phyloP scores from a whole-genome alignment of 2,113 vertebrate species.

The Semnopithecus entellus region DNA sequence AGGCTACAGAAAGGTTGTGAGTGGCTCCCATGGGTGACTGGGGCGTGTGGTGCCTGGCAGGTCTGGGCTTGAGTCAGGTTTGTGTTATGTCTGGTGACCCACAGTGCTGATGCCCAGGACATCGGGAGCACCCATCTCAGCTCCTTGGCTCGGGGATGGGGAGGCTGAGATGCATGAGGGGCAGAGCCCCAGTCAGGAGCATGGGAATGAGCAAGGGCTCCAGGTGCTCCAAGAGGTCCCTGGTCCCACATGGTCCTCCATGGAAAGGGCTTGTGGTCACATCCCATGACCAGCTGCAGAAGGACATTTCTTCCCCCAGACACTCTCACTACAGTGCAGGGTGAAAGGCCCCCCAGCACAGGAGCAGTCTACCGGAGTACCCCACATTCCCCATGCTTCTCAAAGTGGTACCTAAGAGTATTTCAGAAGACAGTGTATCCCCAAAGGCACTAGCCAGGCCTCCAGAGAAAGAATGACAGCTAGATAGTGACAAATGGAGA shows the following conservation, averaged over 20 bases:
- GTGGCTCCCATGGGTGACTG: not conserved
- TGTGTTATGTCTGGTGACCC: accelerated
- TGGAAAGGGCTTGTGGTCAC: accelerated
- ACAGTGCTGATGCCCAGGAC: accelerated
- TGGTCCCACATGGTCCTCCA: not conserved
- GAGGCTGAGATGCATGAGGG: accelerated
- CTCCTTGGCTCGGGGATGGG: too few relatives aligned
- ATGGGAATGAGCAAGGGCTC: not conserved
- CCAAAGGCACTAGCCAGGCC: not conserved
- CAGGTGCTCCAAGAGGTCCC: accelerated
- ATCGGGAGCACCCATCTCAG: not conserved
- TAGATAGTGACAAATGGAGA: accelerated
- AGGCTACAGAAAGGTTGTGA: not conserved
- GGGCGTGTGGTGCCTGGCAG: not conserved
- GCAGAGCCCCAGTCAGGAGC: not conserved
- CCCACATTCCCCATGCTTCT: not conserved
- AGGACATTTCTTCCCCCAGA: accelerated
- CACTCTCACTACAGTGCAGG: accelerated
- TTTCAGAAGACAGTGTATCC: not conserved
- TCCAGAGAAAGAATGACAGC: not conserved
- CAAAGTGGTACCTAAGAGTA: not conserved
- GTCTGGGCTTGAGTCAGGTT: not conserved
- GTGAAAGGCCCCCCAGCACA: accelerated
- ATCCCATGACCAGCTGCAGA: accelerated
- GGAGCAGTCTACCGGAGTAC: too few relatives aligned